phyloP scores from a whole-genome alignment of 2,888 invertebrate genomes.

The Aspidiotus rigidus region DNA sequence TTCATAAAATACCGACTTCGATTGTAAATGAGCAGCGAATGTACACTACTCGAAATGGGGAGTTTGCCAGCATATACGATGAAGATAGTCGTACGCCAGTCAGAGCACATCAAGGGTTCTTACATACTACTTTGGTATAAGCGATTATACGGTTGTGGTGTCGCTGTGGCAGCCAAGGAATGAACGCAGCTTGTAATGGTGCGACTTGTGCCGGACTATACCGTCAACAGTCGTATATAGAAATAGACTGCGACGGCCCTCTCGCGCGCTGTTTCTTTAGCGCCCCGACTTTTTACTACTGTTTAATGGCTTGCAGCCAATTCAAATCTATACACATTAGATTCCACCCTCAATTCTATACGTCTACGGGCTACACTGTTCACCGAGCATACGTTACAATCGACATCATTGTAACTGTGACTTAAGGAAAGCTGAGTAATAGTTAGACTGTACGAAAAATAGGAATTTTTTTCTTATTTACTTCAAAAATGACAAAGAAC shows the following conservation, averaged over 20 bases:
- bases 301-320: conserved; percentile 23
- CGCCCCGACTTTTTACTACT: conserved; percentile 27
- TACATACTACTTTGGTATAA: background rate
- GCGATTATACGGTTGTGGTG: background rate
- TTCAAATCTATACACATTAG: conserved; percentile 24
- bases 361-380: no score
- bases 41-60: conserved; percentile 20
- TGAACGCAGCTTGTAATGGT: background rate
- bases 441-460: no score
- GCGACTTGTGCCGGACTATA: conserved; percentile 28
- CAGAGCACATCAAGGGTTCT: background rate
- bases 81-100: conserved; percentile 10
- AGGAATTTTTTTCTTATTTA: no score
- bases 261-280: conserved; percentile 19
- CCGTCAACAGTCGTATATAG: conserved; percentile 12
- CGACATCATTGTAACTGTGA: conserved; percentile 5
- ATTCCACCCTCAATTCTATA: conserved; percentile 27
- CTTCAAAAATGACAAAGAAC: no score
- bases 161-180: background rate
- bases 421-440: no score
- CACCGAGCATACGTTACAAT: background rate
- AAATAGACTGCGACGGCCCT: conserved; percentile 21
- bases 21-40: conserved; percentile 4
- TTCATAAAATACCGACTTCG: conserved; percentile 13
- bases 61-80: conserved; percentile 26